phyloP scores from a whole-genome alignment of 2,888 invertebrate genomes.

The Chrysomela aeneicollis region DNA sequence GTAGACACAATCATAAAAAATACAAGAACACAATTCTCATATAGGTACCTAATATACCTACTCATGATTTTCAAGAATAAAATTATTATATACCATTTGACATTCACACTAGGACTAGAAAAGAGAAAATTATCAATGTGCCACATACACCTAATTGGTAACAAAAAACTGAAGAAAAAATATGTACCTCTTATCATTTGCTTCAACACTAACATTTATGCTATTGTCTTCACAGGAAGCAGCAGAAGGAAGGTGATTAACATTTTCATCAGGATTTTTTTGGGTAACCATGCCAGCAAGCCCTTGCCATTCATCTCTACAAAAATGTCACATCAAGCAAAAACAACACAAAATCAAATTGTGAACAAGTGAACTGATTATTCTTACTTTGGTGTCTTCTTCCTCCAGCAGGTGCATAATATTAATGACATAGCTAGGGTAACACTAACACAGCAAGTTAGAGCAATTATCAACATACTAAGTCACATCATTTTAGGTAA shows the following conservation, averaged over 20 bases:
- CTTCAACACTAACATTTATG: conserved; percentile 50
- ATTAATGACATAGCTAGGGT: conserved; percentile 54
- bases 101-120: too few species aligned
- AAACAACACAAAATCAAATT: conserved; percentile 17
- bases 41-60: neutral
- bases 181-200: conserved; percentile 59
- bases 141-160: neutral
- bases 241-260: conserved; percentile 61
- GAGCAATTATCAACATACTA: conserved; percentile 43
- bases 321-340: conserved; percentile 32
- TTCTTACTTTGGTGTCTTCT: conserved; percentile 58
- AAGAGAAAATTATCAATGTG: too few species aligned
- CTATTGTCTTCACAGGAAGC: conserved; percentile 51
- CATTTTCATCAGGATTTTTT: conserved; percentile 72
- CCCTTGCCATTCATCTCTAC: conserved; percentile 75
- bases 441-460: conserved; percentile 50
- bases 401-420: conserved; percentile 59
- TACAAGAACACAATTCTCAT: neutral
- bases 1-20: too few species aligned
- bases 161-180: conserved; percentile 9
- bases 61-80: neutral
- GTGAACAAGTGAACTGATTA: neutral
- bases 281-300: conserved; percentile 77
- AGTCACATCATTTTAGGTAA: conserved; percentile 22
- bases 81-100: neutral